Conservation (phyloP, 2,797 vertebrate species). For the Anolis apletophallus region DNA sequence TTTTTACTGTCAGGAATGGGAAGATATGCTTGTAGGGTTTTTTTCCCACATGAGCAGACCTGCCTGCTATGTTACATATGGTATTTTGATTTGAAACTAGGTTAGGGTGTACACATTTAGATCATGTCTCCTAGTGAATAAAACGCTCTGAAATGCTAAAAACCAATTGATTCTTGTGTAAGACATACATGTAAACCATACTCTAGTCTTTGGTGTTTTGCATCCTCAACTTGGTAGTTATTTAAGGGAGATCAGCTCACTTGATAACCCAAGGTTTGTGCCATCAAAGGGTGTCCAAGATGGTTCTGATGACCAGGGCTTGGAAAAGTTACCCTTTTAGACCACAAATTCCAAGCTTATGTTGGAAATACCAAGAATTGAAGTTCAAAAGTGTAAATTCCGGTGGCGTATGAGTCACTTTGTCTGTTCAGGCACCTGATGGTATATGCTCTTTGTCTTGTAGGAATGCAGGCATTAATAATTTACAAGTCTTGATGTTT, state of each 20-base stretch:
- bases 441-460: not conserved
- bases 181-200: not conserved
- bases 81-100: not conserved
- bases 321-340: too few species aligned
- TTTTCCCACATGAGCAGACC: too few species aligned
- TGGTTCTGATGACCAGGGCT: too few species aligned
- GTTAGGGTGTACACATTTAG: not conserved
- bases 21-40: not conserved
- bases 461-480: not conserved
- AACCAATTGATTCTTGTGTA: not conserved
- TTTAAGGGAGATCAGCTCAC: not conserved
- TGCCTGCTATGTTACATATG: not conserved
- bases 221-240: not conserved
- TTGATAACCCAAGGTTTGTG: not conserved
- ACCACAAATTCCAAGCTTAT: too few species aligned
- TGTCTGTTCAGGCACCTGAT: not conserved
- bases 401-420: not conserved
- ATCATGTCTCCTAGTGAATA: not conserved
- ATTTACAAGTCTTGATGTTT: not conserved
- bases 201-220: not conserved
- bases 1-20: not conserved
- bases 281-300: not conserved
- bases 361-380: too few species aligned
- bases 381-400: not conserved
- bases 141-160: constrained; percentile 14